Percentiles rank a stretch among this genome's conserved stretches.
Evolutionary conservation across 2,113 vertebrate genomes (phyloP).

Genomic region (Nerophis lumbriciformis): DNA sequence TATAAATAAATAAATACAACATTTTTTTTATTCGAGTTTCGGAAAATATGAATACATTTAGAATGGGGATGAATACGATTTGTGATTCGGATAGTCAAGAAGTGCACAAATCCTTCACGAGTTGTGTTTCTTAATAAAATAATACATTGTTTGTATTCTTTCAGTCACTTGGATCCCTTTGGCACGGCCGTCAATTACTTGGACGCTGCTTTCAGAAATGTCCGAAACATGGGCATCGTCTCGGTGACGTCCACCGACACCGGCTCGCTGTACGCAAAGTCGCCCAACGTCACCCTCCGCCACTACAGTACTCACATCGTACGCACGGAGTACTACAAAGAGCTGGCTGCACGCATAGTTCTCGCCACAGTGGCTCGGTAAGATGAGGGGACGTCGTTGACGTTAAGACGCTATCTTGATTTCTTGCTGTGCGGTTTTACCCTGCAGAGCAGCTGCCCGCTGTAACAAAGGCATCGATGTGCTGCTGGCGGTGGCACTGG

Average conservation of each 20-base stretch:
- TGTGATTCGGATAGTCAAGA: too few relatives aligned
- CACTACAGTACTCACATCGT: constrained; percentile 90
- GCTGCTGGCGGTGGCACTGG: constrained; percentile 86
- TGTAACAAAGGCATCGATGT: constrained; percentile 97
- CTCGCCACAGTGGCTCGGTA: constrained; percentile 87
- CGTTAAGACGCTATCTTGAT: background rate
- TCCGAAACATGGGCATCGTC: constrained; percentile 89
- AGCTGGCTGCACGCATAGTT: constrained; percentile 87
- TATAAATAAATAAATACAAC: too few relatives aligned
- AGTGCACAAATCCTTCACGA: too few relatives aligned
- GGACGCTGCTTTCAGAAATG: constrained; percentile 91
- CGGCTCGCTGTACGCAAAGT: constrained; percentile 89
- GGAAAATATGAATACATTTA: too few relatives aligned
- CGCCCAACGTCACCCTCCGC: constrained; percentile 84
- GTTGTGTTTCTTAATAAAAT: background rate
- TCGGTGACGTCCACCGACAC: constrained; percentile 93
- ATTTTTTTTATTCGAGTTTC: too few relatives aligned
- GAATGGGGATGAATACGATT: too few relatives aligned
- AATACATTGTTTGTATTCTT: constrained; percentile 9
- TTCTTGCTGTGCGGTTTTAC: background rate
- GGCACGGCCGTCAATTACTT: constrained; percentile 92
- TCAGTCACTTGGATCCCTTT: constrained; percentile 92
- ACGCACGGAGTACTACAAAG: constrained; percentile 92
- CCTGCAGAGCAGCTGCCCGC: constrained; percentile 83
- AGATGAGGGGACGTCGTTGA: background rate